Evolutionary conservation across 1,140 invertebrate genomes (phyloP).

Genomic region (Musca vetustissima): DNA sequence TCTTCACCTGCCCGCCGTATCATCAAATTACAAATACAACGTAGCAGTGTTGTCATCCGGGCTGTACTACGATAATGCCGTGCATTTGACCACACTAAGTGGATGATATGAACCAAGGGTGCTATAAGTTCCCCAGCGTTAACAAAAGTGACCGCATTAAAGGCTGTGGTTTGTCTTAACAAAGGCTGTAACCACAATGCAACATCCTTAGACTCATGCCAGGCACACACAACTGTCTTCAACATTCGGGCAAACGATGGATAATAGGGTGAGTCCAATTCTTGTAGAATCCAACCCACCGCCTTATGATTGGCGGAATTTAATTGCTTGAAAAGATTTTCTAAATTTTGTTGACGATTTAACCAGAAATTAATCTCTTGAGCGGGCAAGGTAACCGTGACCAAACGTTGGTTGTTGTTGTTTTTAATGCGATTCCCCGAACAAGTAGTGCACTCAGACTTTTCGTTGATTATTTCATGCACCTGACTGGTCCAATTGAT

Average conservation of each 20-base stretch:
- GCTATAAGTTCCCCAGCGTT: conserved; percentile 64
- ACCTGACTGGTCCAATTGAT: conserved; percentile 78
- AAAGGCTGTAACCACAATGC: conserved; percentile 68
- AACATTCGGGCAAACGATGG: conserved; percentile 70
- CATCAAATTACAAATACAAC: conserved; percentile 72
- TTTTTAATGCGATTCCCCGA: neutral
- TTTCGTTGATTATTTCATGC: conserved; percentile 62
- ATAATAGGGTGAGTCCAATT: conserved; percentile 72
- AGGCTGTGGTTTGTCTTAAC: conserved; percentile 61
- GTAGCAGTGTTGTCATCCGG: conserved; percentile 71
- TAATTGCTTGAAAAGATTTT: conserved; percentile 83
- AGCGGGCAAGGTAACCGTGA: conserved; percentile 64
- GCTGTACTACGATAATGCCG: conserved; percentile 78
- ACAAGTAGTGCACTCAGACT: conserved; percentile 34
- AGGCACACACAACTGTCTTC: conserved; percentile 67
- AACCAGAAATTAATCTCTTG: conserved; percentile 75
- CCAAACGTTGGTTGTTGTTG: neutral
- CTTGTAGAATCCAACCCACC: conserved; percentile 75
- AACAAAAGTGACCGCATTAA: conserved; percentile 69
- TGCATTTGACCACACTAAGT: conserved; percentile 83
- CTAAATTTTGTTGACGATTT: conserved; percentile 70
- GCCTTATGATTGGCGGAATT: conserved; percentile 74
- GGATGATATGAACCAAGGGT: conserved; percentile 72
- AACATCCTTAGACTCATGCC: conserved; percentile 69
- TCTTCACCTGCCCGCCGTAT: conserved; percentile 61